Percentiles rank a stretch among this genome's conserved stretches.
phyloP scores from a whole-genome alignment of 2,113 vertebrate genomes.

The Myxocyprinus asiaticus region DNA sequence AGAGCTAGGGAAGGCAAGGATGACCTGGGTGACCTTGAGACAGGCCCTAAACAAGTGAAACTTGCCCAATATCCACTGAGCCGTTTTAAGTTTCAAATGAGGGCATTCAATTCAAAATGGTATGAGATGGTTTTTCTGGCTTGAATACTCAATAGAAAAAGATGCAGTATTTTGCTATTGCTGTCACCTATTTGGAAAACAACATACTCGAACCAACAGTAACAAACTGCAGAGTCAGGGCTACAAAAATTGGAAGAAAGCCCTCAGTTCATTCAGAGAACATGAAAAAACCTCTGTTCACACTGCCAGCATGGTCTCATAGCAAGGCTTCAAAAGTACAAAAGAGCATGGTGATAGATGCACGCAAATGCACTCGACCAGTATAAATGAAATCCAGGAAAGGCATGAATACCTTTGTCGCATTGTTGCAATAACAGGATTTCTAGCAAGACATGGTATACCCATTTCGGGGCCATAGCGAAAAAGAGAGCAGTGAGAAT shows the following conservation, averaged over 20 bases:
- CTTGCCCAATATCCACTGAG: neutral
- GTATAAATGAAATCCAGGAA: neutral
- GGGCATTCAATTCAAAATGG: neutral
- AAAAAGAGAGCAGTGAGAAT: no score
- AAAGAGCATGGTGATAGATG: neutral
- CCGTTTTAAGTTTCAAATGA: neutral
- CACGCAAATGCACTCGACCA: neutral
- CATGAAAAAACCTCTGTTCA: no score
- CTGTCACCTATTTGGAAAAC: neutral
- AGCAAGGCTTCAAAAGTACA: neutral
- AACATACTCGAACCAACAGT: neutral
- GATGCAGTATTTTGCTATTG: neutral
- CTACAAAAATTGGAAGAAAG: no score
- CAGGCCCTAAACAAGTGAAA: neutral
- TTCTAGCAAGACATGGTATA: neutral
- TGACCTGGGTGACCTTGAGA: neutral
- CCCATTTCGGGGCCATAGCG: no score
- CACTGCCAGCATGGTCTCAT: neutral
- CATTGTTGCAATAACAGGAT: neutral
- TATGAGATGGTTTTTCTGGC: neutral
- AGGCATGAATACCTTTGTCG: neutral
- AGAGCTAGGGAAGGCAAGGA: neutral
- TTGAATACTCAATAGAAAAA: neutral
- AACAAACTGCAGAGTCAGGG: neutral
- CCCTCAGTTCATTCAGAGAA: no score